phyloP scores from a whole-genome alignment of 37 sponge, comb jelly and placozoan species.

The Ephydatia muelleri region DNA sequence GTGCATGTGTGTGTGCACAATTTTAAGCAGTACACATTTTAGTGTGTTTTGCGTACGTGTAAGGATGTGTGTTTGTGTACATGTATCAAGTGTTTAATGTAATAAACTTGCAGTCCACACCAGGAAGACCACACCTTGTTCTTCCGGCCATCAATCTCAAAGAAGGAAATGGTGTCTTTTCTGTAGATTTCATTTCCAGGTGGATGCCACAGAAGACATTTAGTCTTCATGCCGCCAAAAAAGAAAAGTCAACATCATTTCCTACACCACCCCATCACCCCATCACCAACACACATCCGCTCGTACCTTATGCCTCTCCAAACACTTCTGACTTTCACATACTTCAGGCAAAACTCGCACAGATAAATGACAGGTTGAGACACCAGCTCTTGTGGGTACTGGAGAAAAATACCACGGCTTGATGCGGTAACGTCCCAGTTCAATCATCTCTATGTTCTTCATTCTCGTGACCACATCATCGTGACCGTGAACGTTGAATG shows the following conservation, averaged over 20 bases:
- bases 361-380: conserved; percentile 86
- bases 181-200: conserved; percentile 99
- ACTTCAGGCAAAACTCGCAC: conserved; percentile 99
- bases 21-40: neutral
- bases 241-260: neutral
- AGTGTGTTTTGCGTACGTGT: neutral
- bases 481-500: conserved; percentile 52
- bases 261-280: too few relatives aligned
- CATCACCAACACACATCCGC: neutral
- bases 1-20: conserved; percentile 5
- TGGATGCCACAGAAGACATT: conserved; percentile 92
- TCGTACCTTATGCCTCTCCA: conserved; percentile 82
- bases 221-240: conserved; percentile 49
- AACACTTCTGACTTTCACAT: conserved; percentile 83
- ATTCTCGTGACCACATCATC: conserved; percentile 96
- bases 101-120: neutral
- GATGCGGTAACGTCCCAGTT: conserved; percentile 90
- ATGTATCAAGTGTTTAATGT: too few relatives aligned
- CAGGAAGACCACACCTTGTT: conserved; percentile 71
- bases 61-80: too few relatives aligned
- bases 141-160: conserved; percentile 98
- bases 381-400: conserved; percentile 92
- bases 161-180: conserved; percentile 91
- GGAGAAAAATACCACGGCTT: conserved; percentile 99
- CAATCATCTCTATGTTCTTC: conserved; percentile 94